phyloP scores from a whole-genome alignment of 2,888 invertebrate species.

The Drosophila flavopinicola region DNA sequence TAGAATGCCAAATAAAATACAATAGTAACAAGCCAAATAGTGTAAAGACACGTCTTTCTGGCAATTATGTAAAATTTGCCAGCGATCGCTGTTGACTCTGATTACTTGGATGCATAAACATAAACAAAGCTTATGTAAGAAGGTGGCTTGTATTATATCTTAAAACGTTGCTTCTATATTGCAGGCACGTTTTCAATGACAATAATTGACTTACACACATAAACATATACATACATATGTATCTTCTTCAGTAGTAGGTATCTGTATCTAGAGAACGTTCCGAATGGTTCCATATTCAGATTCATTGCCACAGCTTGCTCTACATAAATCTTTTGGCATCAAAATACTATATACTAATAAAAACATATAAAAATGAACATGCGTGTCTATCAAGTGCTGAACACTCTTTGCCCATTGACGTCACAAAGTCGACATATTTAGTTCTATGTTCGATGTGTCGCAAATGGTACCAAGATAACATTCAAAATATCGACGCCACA shows the following conservation, averaged over 20 bases:
- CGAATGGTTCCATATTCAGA: neutral
- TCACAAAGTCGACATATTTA: slow-evolving; percentile 14
- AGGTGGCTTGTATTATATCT: neutral
- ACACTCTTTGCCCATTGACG: slow-evolving; percentile 27
- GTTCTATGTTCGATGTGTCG: slow-evolving; percentile 15
- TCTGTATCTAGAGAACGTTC: slow-evolving; percentile 7
- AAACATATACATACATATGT: neutral
- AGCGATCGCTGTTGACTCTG: neutral
- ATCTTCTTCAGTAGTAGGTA: too few relatives aligned
- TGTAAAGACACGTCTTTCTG: slow-evolving; percentile 36
- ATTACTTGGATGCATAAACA: neutral
- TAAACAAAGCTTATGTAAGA: slow-evolving; percentile 9
- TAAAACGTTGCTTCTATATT: neutral
- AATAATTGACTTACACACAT: neutral
- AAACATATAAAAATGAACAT: slow-evolving; percentile 1
- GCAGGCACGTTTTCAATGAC: slow-evolving; percentile 26
- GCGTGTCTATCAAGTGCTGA: slow-evolving; percentile 27
- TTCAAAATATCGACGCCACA: slow-evolving; percentile 23
- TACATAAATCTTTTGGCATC: slow-evolving; percentile 26
- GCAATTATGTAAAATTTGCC: slow-evolving; percentile 24
- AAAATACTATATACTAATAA: slow-evolving; percentile 1
- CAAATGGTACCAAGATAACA: slow-evolving; percentile 17
- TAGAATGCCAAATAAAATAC: too few relatives aligned
- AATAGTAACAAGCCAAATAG: slow-evolving; percentile 1
- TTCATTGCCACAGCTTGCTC: slow-evolving; percentile 8